Percentiles rank a stretch among this genome's conserved stretches.
These are phyloP conservation scores for Eilema griseolum DNA, from an alignment of 2,888 invertebrate genomes.

Conservation along the genomic window DNA sequence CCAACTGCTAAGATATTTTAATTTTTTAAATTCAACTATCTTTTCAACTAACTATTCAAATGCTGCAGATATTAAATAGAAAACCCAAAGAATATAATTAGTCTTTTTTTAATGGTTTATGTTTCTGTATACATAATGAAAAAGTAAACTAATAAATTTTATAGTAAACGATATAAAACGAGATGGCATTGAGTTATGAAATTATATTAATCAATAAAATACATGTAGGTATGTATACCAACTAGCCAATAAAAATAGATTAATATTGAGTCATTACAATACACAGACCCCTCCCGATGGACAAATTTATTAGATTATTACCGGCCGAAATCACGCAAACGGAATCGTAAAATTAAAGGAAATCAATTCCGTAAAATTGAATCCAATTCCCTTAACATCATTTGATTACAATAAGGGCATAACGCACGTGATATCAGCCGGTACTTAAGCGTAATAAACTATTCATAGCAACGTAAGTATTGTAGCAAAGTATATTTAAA, in stretches of 20 bases:
- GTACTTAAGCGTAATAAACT: slow-evolving; percentile 26
- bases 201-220: slow-evolving; percentile 40
- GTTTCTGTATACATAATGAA: neutral
- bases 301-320: slow-evolving; percentile 84
- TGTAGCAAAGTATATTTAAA: slow-evolving; percentile 22
- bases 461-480: slow-evolving; percentile 22
- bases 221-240: slow-evolving; percentile 40
- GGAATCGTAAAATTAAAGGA: slow-evolving; percentile 85
- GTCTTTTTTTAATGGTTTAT: neutral
- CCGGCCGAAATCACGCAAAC: slow-evolving; percentile 85
- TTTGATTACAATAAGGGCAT: slow-evolving; percentile 57
- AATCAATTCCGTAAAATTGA: slow-evolving; percentile 82
- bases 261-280: slow-evolving; percentile 77
- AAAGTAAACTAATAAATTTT: neutral
- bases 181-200: slow-evolving; percentile 27
- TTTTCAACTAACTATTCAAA: slow-evolving; percentile 16
- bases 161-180: neutral
- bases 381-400: slow-evolving; percentile 76
- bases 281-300: slow-evolving; percentile 76
- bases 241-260: slow-evolving; percentile 71
- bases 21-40: slow-evolving; percentile 49
- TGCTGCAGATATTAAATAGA: no score
- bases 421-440: slow-evolving; percentile 39
- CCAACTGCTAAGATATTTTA: slow-evolving; percentile 54
- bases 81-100: neutral